These are phyloP conservation scores for Aspidoscelis tigris DNA, from an alignment of 2,113 vertebrate genomes.

Conservation along the genomic window DNA sequence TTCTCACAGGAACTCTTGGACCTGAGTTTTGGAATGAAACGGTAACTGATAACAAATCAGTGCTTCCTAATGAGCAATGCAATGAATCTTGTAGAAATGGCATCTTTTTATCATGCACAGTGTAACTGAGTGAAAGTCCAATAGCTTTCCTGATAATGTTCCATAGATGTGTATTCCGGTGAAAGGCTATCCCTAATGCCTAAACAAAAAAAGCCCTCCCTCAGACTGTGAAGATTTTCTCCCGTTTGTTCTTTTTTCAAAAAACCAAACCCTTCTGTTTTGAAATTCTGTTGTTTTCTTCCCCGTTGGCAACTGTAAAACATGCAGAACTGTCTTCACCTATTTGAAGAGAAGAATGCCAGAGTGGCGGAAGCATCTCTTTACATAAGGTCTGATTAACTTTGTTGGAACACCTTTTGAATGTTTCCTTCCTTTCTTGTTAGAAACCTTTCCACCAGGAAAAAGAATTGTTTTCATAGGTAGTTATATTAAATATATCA, in stretches of 20 bases:
- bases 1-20: constrained; percentile 77
- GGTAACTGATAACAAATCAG: constrained; percentile 73
- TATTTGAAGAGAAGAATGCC: constrained; percentile 7
- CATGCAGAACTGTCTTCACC: not conserved
- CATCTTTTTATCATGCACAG: constrained; percentile 75
- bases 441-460: constrained; percentile 73
- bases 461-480: constrained; percentile 43
- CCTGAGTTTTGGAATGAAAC: constrained; percentile 81
- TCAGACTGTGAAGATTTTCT: constrained; percentile 26
- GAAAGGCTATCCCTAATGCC: constrained; percentile 33
- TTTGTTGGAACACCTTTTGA: constrained; percentile 43
- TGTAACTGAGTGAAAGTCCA: constrained; percentile 40
- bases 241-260: not conserved
- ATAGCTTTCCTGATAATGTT: constrained; percentile 25
- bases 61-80: constrained; percentile 53
- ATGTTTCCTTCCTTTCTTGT: constrained; percentile 23
- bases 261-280: not conserved
- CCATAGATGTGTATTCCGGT: constrained; percentile 38
- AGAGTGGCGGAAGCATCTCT: constrained; percentile 26
- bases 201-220: constrained; percentile 56
- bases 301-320: not conserved
- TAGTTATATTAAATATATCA: not conserved
- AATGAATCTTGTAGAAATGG: constrained; percentile 61
- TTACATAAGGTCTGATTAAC: not conserved
- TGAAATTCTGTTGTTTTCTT: not conserved